Evolutionary conservation across 2,113 vertebrate species (phyloP).

Genomic region (Sterna hirundo): DNA sequence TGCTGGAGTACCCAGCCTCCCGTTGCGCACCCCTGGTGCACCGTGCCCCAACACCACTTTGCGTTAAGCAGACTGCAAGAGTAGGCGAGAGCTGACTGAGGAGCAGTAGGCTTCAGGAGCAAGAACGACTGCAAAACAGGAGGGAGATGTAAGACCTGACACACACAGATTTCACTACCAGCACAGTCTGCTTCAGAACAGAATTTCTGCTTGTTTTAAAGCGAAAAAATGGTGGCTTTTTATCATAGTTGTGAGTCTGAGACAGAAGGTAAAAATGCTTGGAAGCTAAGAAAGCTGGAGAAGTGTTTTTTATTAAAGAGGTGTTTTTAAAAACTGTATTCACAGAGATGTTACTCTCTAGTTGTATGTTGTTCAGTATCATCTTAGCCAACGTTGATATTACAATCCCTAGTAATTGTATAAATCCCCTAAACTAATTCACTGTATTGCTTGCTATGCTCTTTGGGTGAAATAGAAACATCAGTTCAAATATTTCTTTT

Average conservation of each 20-base stretch:
- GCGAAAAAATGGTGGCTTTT: neutral
- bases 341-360: neutral
- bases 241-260: neutral
- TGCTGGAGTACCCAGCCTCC: neutral
- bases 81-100: neutral
- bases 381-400: neutral
- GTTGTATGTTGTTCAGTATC: neutral
- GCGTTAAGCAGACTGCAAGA: neutral
- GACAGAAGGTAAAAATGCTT: neutral
- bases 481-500: neutral
- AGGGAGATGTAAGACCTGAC: neutral
- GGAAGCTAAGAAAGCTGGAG: neutral
- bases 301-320: neutral
- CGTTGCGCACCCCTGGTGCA: neutral
- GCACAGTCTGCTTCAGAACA: neutral
- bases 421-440: neutral
- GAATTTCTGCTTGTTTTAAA: neutral
- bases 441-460: neutral
- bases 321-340: neutral
- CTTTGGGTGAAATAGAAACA: neutral
- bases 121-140: neutral
- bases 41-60: neutral
- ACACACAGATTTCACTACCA: neutral
- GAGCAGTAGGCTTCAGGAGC: neutral
- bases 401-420: neutral